phyloP scores from a whole-genome alignment of 2,888 invertebrate species.

The Cybosia mesomella region DNA sequence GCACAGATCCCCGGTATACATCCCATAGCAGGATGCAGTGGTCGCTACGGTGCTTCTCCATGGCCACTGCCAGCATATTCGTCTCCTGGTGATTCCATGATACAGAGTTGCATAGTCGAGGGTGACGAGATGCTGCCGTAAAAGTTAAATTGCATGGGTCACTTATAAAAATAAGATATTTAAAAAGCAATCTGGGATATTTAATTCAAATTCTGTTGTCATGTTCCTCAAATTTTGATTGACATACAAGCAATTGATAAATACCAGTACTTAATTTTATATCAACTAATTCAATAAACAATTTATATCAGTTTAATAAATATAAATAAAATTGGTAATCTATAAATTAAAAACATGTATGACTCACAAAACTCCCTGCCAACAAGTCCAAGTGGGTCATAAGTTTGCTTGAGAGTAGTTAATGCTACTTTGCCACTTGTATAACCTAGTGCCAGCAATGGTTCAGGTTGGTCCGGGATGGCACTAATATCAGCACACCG shows the following conservation, averaged over 20 bases:
- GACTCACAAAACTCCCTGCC: constrained; percentile 92
- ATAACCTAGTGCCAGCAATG: constrained; percentile 95
- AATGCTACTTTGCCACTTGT: constrained; percentile 95
- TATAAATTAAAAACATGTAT: neutral
- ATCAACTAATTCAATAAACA: no score
- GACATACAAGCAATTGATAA: no score
- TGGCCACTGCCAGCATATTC: constrained; percentile 93
- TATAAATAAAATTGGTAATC: neutral
- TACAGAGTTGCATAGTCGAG: constrained; percentile 94
- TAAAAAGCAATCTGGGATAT: no score
- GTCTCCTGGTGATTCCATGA: constrained; percentile 95
- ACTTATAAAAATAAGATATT: constrained; percentile 40
- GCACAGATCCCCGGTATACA: constrained; percentile 83
- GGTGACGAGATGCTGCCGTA: constrained; percentile 92
- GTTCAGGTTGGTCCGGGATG: constrained; percentile 91
- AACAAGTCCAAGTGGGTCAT: constrained; percentile 89
- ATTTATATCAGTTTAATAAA: neutral
- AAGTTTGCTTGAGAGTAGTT: constrained; percentile 91
- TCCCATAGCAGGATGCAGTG: constrained; percentile 97
- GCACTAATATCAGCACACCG: constrained; percentile 95
- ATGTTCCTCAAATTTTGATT: no score
- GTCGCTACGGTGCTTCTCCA: constrained; percentile 96
- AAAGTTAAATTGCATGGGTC: neutral
- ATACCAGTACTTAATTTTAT: no score
- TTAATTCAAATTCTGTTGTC: no score